Percentiles rank a stretch among this genome's conserved stretches.
Evolutionary conservation across 1,140 invertebrate genomes (phyloP).

Genomic region (Rhagoletis pomonella): DNA sequence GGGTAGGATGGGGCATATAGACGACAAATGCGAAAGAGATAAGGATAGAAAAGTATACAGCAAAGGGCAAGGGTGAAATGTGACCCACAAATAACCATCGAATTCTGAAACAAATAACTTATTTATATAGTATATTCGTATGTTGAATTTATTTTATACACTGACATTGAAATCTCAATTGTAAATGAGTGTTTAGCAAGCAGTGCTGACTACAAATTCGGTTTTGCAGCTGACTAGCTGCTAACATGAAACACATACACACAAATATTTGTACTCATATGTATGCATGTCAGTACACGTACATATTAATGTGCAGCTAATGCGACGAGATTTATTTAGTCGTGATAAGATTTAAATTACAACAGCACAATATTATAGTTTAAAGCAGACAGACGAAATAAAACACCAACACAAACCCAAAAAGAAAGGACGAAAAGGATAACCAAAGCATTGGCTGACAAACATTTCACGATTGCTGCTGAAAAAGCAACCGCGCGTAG

Average conservation of each 20-base stretch:
- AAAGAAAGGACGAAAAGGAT: background rate
- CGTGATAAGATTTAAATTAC: conserved; percentile 36
- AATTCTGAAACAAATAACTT: conserved; percentile 21
- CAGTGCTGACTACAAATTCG: background rate
- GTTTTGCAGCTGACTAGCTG: background rate
- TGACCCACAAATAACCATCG: conserved; percentile 12
- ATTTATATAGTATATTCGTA: background rate
- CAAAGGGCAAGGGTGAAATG: background rate
- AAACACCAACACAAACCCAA: background rate
- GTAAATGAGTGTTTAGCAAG: background rate
- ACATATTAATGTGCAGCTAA: conserved; percentile 10
- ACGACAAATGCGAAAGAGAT: background rate
- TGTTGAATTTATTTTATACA: conserved; percentile 1
- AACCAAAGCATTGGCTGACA: background rate
- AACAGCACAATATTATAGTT: background rate
- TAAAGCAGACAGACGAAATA: conserved; percentile 11
- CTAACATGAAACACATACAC: background rate
- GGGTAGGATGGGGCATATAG: background rate
- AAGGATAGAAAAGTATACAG: background rate
- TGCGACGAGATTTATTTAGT: conserved; percentile 19
- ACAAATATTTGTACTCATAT: background rate
- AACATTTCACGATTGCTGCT: background rate
- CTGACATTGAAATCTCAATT: background rate
- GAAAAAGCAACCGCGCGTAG: background rate
- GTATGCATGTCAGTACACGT: background rate